Evolutionary conservation across 2,113 vertebrate species (phyloP).

Genomic region (Poeciliopsis prolifica): DNA sequence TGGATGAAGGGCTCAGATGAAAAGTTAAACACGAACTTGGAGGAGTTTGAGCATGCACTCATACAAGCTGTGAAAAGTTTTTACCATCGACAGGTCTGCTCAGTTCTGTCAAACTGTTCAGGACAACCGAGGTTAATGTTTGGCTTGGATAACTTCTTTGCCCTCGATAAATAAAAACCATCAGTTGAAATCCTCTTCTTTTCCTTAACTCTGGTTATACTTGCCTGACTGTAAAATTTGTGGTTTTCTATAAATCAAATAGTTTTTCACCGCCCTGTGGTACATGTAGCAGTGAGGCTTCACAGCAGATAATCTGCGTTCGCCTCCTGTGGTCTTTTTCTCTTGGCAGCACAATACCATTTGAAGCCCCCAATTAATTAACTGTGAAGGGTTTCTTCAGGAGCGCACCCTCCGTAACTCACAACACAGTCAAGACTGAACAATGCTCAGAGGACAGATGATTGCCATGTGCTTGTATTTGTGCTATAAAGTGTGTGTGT

Average conservation of each 20-base stretch:
- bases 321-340: slow-evolving; percentile 35
- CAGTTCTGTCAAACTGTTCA: neutral
- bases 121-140: too few species aligned
- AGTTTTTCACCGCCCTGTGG: neutral
- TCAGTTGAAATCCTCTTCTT: neutral
- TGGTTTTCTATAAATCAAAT: too few species aligned
- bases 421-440: slow-evolving; percentile 49
- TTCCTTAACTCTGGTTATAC: neutral
- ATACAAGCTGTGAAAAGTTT: too few species aligned
- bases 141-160: neutral
- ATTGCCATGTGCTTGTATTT: slow-evolving; percentile 38
- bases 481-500: slow-evolving; percentile 19
- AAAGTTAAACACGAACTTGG: slow-evolving; percentile 1
- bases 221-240: neutral
- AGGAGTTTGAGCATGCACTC: neutral
- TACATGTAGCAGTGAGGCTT: slow-evolving; percentile 15
- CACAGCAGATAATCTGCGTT: slow-evolving; percentile 38
- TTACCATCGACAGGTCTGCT: neutral
- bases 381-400: slow-evolving; percentile 54
- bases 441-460: slow-evolving; percentile 38
- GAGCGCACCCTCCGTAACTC: slow-evolving; percentile 22
- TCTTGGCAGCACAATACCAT: slow-evolving; percentile 34
- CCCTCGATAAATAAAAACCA: too few species aligned
- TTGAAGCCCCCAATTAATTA: slow-evolving; percentile 70
- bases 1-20: slow-evolving; percentile 16